Base-by-base conservation (phyloP, 2,888 invertebrate species). In the Leucoma salicis region DNA sequence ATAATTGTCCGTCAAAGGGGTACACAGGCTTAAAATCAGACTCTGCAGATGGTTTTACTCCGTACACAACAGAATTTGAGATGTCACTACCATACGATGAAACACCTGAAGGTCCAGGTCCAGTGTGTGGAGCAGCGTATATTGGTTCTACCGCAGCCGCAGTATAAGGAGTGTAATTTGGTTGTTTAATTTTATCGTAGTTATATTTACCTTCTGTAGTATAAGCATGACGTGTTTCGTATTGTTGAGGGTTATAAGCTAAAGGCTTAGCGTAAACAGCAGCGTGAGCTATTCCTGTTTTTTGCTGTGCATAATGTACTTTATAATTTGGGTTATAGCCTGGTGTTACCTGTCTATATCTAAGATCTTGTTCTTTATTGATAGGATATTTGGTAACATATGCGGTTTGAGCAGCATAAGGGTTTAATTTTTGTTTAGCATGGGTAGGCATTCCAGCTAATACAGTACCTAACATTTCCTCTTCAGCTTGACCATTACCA, bases 401-500 rank as follows among this genome's bases (percentile, higher is more conserved):
- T 39, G 84, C 2, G 12, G 31, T 85, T 76, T 90, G 90, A 14
- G 74, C 82, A 31, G 82, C 81, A 46, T 90, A 87, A 3, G 90
- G 88, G 29, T 90, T 90, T 0, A 89, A 61, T 49, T 90, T 74
- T 51, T 87, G 76, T 56, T 90, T 75, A 6, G 90, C 71, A 38
- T 91, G 86, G 14, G 83, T 78, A 7, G 91, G 92, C 92, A 93
- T 93, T 14, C 94, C 94, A 37, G 94, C 93, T 38, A 94, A 86
- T 0, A 95, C 94, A 64, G 94, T 94, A 10, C 94, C 94, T 18
- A 95, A 90, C 66, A 94, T 93, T 70, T 94, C 95, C 77, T 95
- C 95, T 74, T 95, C 95, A 7, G 92, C 92, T 69, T 94, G 93
- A 0, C 94, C 94, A 34, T 92, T 93, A 18, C 91, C 92, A 32